Conservation (phyloP, 2,113 vertebrate genomes). For the Sebastes fasciatus region DNA sequence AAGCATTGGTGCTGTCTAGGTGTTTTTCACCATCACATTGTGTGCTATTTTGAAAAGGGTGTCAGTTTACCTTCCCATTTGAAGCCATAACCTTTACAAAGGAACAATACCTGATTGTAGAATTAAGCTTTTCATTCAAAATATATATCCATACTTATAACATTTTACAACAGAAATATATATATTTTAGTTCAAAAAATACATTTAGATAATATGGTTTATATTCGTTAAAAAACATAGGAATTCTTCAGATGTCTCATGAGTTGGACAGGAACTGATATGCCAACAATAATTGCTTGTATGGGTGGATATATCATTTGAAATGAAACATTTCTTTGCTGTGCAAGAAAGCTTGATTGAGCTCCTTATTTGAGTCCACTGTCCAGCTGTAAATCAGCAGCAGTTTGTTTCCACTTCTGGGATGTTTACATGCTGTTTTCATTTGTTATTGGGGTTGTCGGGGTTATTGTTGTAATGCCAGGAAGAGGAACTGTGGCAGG, state of each 20-base stretch:
- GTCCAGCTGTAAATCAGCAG: constrained; percentile 42
- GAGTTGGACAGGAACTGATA: neutral
- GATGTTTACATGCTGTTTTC: constrained; percentile 72
- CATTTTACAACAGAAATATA: neutral
- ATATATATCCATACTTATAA: neutral
- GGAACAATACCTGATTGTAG: neutral
- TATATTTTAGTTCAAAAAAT: neutral
- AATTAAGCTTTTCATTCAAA: neutral
- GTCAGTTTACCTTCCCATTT: constrained; percentile 39
- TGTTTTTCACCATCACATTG: constrained; percentile 7
- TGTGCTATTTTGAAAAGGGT: constrained; percentile 12
- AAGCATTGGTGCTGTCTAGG: constrained; percentile 52
- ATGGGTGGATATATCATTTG: constrained; percentile 9
- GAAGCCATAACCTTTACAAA: constrained; percentile 59
- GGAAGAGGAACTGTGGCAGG: constrained; percentile 5
- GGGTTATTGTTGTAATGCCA: constrained; percentile 42
- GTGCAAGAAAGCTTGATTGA: constrained; percentile 19
- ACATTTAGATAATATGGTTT: neutral
- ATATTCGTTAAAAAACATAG: neutral
- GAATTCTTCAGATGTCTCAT: neutral
- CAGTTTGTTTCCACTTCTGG: constrained; percentile 30
- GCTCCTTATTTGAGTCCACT: constrained; percentile 28
- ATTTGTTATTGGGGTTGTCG: constrained; percentile 46
- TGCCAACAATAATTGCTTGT: neutral
- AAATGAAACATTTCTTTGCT: constrained; percentile 22